phyloP scores from a whole-genome alignment of 2,888 invertebrate genomes.

The Sipha maydis region DNA sequence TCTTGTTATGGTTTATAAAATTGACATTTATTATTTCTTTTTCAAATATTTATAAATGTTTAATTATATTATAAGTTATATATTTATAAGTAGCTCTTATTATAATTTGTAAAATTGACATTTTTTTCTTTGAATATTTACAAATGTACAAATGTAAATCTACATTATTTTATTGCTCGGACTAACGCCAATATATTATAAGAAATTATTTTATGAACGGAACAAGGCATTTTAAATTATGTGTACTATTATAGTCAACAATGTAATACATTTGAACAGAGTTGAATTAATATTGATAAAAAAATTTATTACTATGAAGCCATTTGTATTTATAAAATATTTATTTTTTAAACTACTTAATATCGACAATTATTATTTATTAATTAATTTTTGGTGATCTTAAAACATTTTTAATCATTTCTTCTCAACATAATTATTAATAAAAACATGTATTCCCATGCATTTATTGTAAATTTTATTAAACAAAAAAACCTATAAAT shows the following conservation, averaged over 20 bases:
- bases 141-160: not conserved
- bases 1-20: not conserved
- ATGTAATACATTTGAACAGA: not conserved
- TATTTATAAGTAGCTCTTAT: not conserved
- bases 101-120: not conserved
- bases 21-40: not conserved
- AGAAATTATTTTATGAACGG: not conserved
- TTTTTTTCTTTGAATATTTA: not conserved
- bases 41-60: not conserved
- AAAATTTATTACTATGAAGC: too few species aligned
- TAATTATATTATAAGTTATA: too few species aligned
- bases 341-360: too few species aligned
- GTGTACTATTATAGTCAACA: not conserved
- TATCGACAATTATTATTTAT: too few species aligned
- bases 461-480: too few species aligned
- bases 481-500: too few species aligned
- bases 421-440: too few species aligned
- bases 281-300: not conserved
- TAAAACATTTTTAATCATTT: too few species aligned
- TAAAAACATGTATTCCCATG: too few species aligned
- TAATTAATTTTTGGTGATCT: too few species aligned
- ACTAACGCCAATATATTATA: not conserved
- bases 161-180: slow-evolving; percentile 5
- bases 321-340: too few species aligned
- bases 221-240: not conserved